Evolutionary conservation across 2,113 vertebrate species (phyloP).

Genomic region (Corythoichthys intestinalis): DNA sequence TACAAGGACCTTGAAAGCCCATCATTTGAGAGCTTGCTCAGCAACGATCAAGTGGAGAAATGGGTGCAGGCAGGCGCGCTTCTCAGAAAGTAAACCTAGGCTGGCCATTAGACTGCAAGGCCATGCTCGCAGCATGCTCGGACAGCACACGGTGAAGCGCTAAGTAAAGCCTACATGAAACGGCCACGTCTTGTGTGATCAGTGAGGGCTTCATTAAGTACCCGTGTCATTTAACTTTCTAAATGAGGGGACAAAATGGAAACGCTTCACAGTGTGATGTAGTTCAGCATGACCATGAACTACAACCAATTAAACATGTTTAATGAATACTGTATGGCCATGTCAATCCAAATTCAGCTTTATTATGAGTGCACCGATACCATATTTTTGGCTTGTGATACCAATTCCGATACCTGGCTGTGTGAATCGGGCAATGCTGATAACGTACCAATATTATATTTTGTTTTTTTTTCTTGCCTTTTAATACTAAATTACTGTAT

Average conservation of each 20-base stretch:
- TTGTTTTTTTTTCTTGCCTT: no score
- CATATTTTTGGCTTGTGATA: no score
- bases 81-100: slow-evolving; percentile 22
- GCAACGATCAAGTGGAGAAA: slow-evolving; percentile 44
- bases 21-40: slow-evolving; percentile 24
- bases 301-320: not conserved
- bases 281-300: not conserved
- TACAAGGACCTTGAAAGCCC: slow-evolving; percentile 22
- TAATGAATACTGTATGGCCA: not conserved
- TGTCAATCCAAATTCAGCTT: not conserved
- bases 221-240: not conserved
- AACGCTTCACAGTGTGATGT: not conserved
- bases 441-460: no score
- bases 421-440: no score
- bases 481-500: no score
- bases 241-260: not conserved
- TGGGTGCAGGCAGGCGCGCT: not conserved
- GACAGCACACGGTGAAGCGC: not conserved
- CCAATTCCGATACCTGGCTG: no score
- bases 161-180: not conserved
- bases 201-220: not conserved
- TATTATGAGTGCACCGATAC: no score
- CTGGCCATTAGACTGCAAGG: slow-evolving; percentile 10
- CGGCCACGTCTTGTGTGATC: not conserved
- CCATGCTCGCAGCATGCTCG: not conserved